Base-by-base conservation (phyloP, 2,113 vertebrate species). In the Ancistrus triradiatus region DNA sequence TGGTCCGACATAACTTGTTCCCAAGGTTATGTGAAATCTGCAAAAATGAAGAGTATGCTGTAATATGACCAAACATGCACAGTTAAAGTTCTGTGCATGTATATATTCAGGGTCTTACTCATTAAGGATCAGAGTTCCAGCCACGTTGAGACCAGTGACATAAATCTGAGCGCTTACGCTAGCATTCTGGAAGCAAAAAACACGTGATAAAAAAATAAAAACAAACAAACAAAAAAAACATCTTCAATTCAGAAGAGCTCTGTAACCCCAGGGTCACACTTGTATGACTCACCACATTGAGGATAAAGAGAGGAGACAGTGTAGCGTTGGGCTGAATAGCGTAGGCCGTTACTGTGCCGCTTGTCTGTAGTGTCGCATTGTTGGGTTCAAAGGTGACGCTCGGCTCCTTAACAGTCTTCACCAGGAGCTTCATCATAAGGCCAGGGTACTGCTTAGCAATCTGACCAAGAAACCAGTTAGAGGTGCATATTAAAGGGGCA, bases 401-500 rank as follows among this genome's bases (percentile, higher is more conserved):
- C 1, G 87, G 86, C 13, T 15, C 43, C 33, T 82, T 77, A 6
- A 0, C 70, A 0, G 60, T 75, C 49, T 83, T 75, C 40, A 88
- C 65, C 70, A 82, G 57, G 22, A 89, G 71, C 42, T 87, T 78
- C 77, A 90, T 78, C 80, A 77, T 72, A 76, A 90, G 64, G 51
- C 69, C 78, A 1, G 88, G 87, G 49, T 79, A 89, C 10, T 27
- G 65, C 65, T 80, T 79, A 15, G 75, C 73, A 37, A 90, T 70
- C 88, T 90, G 8, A 35, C 2, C 6, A 60, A 62, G 10, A 69
- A 13, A 56, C 3, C 6, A 17, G 15, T 2, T 3, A 17, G 15
- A 51, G 38, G 13, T 42, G 2, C 1, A 25, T 3, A 31, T 49
- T 49, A 49, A 31, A 17, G 27, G 49, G 3, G n/a, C n/a, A n/a